A percentile compares a stretch with the other conserved stretches of the same genome.
Conservation (phyloP, 2,113 vertebrate genomes). For the Lepus timidus region DNA sequence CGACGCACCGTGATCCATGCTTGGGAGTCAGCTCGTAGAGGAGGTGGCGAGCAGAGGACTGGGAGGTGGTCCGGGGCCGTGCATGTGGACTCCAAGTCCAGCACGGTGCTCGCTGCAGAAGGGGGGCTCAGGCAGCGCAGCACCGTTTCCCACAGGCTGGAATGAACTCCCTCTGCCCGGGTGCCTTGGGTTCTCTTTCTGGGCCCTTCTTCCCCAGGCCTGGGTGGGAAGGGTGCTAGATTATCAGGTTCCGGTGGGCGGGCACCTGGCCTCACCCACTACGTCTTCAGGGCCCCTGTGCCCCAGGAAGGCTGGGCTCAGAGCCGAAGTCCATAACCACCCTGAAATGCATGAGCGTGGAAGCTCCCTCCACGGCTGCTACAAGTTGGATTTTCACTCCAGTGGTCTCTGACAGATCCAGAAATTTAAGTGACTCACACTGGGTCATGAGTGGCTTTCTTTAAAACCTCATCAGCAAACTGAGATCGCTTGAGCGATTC, state of each 20-base stretch:
- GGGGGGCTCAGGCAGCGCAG: neutral
- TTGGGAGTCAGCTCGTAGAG: neutral
- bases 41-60: too few species aligned
- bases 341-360: neutral
- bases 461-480: conserved; percentile 38
- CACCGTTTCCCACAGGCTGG: neutral
- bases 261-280: neutral
- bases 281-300: neutral
- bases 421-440: conserved; percentile 32
- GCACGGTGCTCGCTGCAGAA: neutral
- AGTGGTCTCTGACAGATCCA: neutral
- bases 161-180: neutral
- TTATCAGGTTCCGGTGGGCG: neutral
- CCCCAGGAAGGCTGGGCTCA: neutral
- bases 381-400: conserved; percentile 33
- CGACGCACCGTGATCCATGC: neutral
- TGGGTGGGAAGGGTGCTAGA: neutral
- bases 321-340: neutral
- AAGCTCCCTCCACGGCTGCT: neutral
- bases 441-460: neutral
- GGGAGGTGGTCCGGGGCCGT: neutral
- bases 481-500: neutral
- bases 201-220: neutral
- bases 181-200: neutral
- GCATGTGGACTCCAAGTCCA: neutral